Evolutionary conservation across 2,113 vertebrate species (phyloP).

Genomic region (Euleptes europaea): DNA sequence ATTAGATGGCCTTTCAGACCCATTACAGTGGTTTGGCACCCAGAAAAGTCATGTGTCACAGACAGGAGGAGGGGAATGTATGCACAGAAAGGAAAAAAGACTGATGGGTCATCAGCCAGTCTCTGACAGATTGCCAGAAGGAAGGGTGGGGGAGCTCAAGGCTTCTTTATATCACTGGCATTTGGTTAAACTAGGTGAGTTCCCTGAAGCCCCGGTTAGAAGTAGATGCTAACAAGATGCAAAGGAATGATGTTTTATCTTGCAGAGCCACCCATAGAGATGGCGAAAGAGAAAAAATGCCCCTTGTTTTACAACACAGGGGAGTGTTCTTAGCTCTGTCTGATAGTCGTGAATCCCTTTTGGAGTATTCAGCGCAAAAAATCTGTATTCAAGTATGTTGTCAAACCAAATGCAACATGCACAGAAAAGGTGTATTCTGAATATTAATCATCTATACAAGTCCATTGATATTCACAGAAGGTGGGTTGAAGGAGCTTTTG

Average conservation of each 20-base stretch:
- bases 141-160: background rate
- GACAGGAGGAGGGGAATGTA: background rate
- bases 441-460: background rate
- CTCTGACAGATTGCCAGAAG: background rate
- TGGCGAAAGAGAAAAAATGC: conserved; percentile 41
- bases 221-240: conserved; percentile 1
- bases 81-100: background rate
- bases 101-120: background rate
- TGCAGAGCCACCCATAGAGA: conserved; percentile 24
- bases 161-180: background rate
- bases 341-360: conserved; percentile 39
- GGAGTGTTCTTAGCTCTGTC: conserved; percentile 44
- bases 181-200: background rate
- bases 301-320: conserved; percentile 52
- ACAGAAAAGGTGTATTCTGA: conserved; percentile 24
- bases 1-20: background rate
- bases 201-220: accelerated
- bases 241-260: conserved; percentile 47
- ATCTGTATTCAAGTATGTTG: conserved; percentile 66
- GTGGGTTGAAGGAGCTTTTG: conserved; percentile 25
- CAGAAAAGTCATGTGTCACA: background rate
- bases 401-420: conserved; percentile 37
- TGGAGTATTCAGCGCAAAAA: conserved; percentile 10
- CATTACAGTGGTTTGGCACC: background rate
- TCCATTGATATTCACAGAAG: conserved; percentile 39